A percentile compares a stretch with the other conserved stretches of the same genome.
Evolutionary conservation across 2,888 invertebrate genomes (phyloP).

Genomic region (Neocrepidodera transversa): DNA sequence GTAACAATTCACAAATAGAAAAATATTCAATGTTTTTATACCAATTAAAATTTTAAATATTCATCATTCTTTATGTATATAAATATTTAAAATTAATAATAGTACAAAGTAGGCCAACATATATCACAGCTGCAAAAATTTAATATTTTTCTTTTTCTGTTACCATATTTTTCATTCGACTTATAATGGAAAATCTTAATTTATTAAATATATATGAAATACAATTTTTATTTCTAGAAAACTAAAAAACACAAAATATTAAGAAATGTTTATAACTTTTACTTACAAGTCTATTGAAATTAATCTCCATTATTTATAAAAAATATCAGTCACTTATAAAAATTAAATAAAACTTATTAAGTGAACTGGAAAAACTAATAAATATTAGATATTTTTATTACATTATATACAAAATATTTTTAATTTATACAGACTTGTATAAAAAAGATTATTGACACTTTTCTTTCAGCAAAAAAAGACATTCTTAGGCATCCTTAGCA

Average conservation of each 20-base stretch:
- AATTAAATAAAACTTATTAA: background rate
- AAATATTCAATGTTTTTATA: constrained; percentile 34
- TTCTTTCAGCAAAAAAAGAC: constrained; percentile 1
- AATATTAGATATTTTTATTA: constrained; percentile 6
- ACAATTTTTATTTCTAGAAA: background rate
- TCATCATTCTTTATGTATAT: background rate
- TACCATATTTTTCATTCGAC: constrained; percentile 24
- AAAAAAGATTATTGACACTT: constrained; percentile 12
- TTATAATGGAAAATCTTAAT: constrained; percentile 2
- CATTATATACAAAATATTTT: constrained; percentile 13
- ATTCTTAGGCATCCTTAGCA: constrained; percentile 21
- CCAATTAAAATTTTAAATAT: background rate
- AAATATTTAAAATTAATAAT: background rate
- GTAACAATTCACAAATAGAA: constrained; percentile 32
- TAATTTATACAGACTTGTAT: constrained; percentile 4
- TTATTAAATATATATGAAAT: constrained; percentile 8
- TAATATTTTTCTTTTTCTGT: constrained; percentile 34
- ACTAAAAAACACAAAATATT: constrained; percentile 11
- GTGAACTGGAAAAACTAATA: constrained; percentile 8
- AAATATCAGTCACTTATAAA: constrained; percentile 8
- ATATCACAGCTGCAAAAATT: constrained; percentile 47
- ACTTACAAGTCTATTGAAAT: background rate
- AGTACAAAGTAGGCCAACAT: constrained; percentile 40
- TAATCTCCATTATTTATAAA: constrained; percentile 27
- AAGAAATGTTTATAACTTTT: background rate